phyloP scores from a whole-genome alignment of 2,113 vertebrate genomes.

The Campylorhamphus procurvoides region DNA sequence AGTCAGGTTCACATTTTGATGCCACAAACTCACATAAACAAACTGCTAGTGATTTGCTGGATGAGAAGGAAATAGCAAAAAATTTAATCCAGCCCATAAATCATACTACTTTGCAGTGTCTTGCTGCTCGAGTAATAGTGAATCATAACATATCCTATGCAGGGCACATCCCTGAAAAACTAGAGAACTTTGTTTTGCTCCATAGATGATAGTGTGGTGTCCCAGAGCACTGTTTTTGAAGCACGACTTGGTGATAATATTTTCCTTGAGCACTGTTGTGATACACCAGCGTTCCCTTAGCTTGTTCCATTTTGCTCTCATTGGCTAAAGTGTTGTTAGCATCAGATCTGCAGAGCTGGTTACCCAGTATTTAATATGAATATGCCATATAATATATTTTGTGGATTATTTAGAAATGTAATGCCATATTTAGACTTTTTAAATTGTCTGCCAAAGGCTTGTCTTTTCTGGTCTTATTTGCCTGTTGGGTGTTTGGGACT shows the following conservation, averaged over 20 bases:
- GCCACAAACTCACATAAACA: conserved; percentile 92
- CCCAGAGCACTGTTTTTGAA: conserved; percentile 38
- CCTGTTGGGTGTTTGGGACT: conserved; percentile 68
- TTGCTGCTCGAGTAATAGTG: conserved; percentile 92
- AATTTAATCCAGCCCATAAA: conserved; percentile 98
- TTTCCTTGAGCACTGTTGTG: conserved; percentile 73
- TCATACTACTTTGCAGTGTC: conserved; percentile 97
- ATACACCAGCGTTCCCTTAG: conserved; percentile 74
- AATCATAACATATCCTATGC: conserved; percentile 87
- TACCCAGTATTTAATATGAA: conserved; percentile 78
- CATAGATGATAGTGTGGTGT: conserved; percentile 87
- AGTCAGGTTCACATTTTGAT: conserved; percentile 95
- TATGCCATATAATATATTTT: conserved; percentile 81
- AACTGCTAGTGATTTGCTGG: conserved; percentile 94
- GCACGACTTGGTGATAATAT: conserved; percentile 65
- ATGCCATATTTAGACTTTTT: conserved; percentile 68
- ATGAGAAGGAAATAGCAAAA: conserved; percentile 94
- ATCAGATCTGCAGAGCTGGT: conserved; percentile 68
- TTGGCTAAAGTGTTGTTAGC: conserved; percentile 68
- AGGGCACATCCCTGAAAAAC: conserved; percentile 93
- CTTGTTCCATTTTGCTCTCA: conserved; percentile 69
- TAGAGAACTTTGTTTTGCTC: conserved; percentile 94
- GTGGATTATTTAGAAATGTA: conserved; percentile 75
- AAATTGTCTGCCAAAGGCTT: conserved; percentile 80
- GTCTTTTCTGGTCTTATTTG: conserved; percentile 72